These are phyloP conservation scores for Thomomys bottae DNA, from an alignment of 2,113 vertebrate species.

Conservation along the genomic window DNA sequence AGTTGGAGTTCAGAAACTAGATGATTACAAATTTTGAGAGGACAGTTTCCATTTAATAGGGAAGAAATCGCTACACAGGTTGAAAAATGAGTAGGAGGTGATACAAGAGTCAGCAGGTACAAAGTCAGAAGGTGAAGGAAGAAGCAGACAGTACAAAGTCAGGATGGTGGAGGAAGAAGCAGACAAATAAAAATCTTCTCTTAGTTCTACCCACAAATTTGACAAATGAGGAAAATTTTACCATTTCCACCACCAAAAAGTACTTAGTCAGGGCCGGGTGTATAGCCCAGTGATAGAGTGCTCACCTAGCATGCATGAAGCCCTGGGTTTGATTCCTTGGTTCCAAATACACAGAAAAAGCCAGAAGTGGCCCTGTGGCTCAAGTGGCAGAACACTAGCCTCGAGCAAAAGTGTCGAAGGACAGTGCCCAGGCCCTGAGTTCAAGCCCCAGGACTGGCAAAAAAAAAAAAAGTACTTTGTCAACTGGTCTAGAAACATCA, in stretches of 20 bases:
- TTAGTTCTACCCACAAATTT: constrained; percentile 45
- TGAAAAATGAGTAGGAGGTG: constrained; percentile 64
- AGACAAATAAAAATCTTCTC: constrained; percentile 10
- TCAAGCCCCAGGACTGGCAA: too few species aligned
- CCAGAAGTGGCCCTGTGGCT: too few species aligned
- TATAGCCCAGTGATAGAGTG: too few species aligned
- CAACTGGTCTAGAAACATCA: neutral
- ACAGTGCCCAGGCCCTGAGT: too few species aligned
- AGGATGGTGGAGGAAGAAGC: neutral
- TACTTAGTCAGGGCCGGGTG: too few species aligned
- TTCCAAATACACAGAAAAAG: too few species aligned
- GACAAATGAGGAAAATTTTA: constrained; percentile 60
- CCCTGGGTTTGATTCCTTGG: too few species aligned
- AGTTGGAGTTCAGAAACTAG: constrained; percentile 15
- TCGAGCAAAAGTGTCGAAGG: too few species aligned
- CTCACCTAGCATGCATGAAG: too few species aligned
- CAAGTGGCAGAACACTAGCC: too few species aligned
- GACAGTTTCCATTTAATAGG: constrained; percentile 55
- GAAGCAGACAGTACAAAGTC: neutral
- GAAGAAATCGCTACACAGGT: neutral
- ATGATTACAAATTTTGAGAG: constrained; percentile 65
- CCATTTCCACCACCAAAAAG: constrained; percentile 17
- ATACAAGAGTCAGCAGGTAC: neutral
- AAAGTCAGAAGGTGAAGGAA: neutral
- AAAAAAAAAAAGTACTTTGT: too few species aligned